Base-by-base conservation (phyloP, 2,888 invertebrate genomes). In the Hemicrepidius hirtus region DNA sequence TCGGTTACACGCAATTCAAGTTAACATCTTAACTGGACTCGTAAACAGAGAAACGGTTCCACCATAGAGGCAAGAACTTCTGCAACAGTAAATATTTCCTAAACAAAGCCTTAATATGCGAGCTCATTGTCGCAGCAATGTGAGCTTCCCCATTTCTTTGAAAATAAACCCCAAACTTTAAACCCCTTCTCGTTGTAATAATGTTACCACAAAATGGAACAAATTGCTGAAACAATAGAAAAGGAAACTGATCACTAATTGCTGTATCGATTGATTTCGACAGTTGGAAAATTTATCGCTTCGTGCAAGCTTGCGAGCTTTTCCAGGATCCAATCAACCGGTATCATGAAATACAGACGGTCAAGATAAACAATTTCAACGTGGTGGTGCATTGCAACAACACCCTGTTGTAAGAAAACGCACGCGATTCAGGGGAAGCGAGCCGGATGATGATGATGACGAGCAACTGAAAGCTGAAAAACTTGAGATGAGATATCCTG, bases 351-450 rank as follows among this genome's bases (percentile, higher is more conserved):
- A 72, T 66, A 66, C 72, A 67, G 66, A 53, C 68, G 69, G 70
- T 72, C 69, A 72, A 76, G 69, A 71, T 71, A 73, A 76, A 76
- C 76, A 76, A 72, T 74, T 69, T 71, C 65, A 59, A 57, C 64
- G n/a, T n/a, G n/a, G n/a, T n/a, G 53, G 21, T 60, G 65, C 46
- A 62, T 62, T 21, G 18, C 37, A 55, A 55, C 53, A 53, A 24
- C 57, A 37, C 57, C 20, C 57, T 57, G 32, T 9, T 44, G 57
- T 12, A 44, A 44, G 41, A 40, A 40, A 44, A 44, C 60, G 41
- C 44, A 44, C 60, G 60, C 60, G 60, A 57, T 44, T 24, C 44
- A 13, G 9, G 44, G 21, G 28, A 41, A 41, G 20, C 9, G 41
- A 57, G 28, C 10, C 21, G 44, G 60, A 60, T 60, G 60, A 60